Conservation (phyloP, 2,888 invertebrate species). For the Drosophila nr. perissopoda region DNA sequence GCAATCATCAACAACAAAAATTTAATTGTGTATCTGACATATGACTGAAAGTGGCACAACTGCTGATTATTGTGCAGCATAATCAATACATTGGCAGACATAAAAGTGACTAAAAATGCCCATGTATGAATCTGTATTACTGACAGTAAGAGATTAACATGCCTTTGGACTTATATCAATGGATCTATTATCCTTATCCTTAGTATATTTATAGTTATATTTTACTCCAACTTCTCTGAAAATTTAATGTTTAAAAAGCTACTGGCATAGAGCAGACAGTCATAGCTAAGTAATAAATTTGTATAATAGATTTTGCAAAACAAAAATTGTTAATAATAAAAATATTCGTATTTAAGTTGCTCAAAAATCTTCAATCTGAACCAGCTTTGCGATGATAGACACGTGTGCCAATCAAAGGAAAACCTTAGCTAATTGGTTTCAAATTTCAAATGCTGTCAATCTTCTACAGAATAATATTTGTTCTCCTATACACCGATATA, state of each 20-base stretch:
- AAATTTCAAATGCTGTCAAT: background rate
- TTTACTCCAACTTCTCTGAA: background rate
- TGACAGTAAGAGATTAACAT: too few relatives aligned
- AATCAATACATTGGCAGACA: background rate
- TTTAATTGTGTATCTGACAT: constrained; percentile 39
- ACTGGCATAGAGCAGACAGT: background rate
- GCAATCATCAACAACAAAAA: constrained; percentile 28
- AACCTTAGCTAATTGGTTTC: background rate
- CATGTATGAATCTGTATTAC: too few relatives aligned
- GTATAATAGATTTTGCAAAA: background rate
- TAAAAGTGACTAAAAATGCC: too few relatives aligned
- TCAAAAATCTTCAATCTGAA: background rate
- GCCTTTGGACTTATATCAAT: background rate
- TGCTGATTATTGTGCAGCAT: background rate
- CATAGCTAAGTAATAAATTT: background rate
- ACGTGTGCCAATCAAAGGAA: background rate
- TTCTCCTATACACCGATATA: background rate
- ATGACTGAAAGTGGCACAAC: constrained; percentile 8
- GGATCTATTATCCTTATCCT: background rate
- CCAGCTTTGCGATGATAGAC: background rate
- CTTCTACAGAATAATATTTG: background rate
- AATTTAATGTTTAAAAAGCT: background rate
- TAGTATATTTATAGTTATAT: background rate
- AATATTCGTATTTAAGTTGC: background rate
- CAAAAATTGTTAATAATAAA: background rate